Evolutionary conservation across 1,140 invertebrate species (phyloP), one percentile per base, ranked within the genome.

Genomic region (Drosophila nikananu): DNA sequence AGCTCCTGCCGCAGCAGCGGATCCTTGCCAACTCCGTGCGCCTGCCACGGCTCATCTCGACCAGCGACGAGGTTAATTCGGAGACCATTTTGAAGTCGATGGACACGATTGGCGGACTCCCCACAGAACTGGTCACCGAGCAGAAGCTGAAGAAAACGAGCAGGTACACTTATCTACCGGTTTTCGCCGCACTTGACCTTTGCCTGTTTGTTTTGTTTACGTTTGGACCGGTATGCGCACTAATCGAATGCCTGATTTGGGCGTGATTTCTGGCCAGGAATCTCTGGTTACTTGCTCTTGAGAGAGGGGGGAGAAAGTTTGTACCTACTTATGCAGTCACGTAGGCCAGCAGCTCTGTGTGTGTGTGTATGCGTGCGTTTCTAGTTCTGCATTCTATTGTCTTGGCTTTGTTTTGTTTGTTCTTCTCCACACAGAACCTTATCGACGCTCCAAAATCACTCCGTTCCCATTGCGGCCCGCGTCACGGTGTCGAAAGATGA

Each of bases 401-500:
- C 60, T 70, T 15, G 8, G 23, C 41, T 73, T 44, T 81, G 39
- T 39, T 44, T 32, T 80, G 65, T 51, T 48, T 55, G 21, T 3
- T 55, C 23, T 55, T n/a, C 54, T 55, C 35, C 32, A 23, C 39
- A 37, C 64, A 93, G 93, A 86, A 83, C 86, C 44, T 71, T 93
- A 65, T 93, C 93, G 39, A 93, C 93, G 25, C 70, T 91, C 60
- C 90, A 91, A 58, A 93, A 93, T 67, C 92, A 94, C 76, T 93
- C 93, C 25, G 83, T 93, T 39, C 94, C 95, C 64, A 94, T 95
- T 80, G 95, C 95, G 23, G 95, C 95, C 66, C 94, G 94, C 76
- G 94, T 94, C 82, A 94, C 94, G 81, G 94, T 95, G 21, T 95
- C 94, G 61, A 97, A 97, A 93, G 97, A 97, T 93, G 97, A 97